These are phyloP conservation scores for Desmodus rotundus DNA, from an alignment of 2,113 vertebrate species.

Conservation along the genomic window DNA sequence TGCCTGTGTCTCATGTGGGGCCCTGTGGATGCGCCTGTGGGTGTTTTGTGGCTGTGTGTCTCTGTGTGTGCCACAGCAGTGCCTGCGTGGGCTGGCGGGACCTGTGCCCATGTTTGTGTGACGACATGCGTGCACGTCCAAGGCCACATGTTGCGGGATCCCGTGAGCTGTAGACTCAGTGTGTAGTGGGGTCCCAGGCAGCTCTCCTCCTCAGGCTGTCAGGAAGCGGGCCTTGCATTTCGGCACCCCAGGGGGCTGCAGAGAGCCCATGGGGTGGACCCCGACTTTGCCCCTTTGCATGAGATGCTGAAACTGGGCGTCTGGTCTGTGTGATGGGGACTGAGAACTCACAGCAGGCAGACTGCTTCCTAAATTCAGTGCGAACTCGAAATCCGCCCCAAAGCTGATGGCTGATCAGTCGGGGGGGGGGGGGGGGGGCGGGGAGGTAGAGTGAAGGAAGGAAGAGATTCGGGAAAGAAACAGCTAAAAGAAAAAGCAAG, in stretches of 20 bases:
- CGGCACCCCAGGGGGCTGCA: neutral
- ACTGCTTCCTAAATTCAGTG: neutral
- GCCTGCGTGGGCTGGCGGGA: neutral
- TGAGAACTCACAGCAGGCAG: neutral
- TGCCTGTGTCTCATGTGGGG: neutral
- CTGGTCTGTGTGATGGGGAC: no score
- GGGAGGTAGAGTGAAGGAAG: neutral
- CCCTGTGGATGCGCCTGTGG: neutral
- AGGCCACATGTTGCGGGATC: neutral
- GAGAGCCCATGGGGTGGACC: no score
- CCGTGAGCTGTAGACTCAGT: neutral
- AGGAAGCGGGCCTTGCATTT: neutral
- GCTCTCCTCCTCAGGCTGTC: neutral
- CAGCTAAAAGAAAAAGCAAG: neutral
- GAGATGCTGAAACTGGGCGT: neutral
- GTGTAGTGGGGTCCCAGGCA: neutral
- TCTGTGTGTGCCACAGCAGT: neutral
- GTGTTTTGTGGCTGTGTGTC: neutral
- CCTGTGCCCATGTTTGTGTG: neutral
- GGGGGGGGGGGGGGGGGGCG: no score
- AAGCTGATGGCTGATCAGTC: neutral
- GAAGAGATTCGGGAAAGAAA: neutral
- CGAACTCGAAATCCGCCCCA: neutral
- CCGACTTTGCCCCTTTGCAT: neutral
- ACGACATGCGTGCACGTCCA: neutral